Evolutionary conservation across 2,113 vertebrate genomes (phyloP).

Genomic region (Nesoenas mayeri): DNA sequence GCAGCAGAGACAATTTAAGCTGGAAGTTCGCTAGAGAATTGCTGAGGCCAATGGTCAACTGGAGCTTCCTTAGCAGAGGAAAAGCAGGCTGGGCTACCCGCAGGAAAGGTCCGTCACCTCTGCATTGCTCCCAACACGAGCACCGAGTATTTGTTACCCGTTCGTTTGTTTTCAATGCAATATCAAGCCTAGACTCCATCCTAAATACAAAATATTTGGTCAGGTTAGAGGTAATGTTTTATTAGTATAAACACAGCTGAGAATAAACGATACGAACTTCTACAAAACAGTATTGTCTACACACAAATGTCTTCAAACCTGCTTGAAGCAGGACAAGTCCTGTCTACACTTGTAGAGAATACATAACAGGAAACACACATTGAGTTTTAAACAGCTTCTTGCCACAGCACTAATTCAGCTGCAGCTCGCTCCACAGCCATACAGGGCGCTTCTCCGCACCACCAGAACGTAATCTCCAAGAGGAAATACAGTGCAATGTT

Average conservation of each 20-base stretch:
- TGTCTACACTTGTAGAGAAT: neutral
- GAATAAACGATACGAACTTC: neutral
- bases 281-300: neutral
- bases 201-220: neutral
- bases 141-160: fast-evolving
- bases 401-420: neutral
- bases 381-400: neutral
- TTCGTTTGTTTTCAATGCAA: neutral
- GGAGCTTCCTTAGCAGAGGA: neutral
- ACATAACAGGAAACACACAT: neutral
- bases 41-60: neutral
- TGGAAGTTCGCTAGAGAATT: neutral
- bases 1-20: neutral
- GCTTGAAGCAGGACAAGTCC: neutral
- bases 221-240: constrained; percentile 2
- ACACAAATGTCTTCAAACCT: neutral
- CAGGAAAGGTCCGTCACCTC: neutral
- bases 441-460: neutral
- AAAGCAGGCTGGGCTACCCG: neutral
- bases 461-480: fast-evolving
- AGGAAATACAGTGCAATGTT: neutral
- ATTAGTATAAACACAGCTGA: neutral
- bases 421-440: neutral
- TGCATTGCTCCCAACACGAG: neutral
- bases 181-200: neutral